Base-by-base conservation (phyloP, 1,140 invertebrate genomes). In the Tribolium madens region DNA sequence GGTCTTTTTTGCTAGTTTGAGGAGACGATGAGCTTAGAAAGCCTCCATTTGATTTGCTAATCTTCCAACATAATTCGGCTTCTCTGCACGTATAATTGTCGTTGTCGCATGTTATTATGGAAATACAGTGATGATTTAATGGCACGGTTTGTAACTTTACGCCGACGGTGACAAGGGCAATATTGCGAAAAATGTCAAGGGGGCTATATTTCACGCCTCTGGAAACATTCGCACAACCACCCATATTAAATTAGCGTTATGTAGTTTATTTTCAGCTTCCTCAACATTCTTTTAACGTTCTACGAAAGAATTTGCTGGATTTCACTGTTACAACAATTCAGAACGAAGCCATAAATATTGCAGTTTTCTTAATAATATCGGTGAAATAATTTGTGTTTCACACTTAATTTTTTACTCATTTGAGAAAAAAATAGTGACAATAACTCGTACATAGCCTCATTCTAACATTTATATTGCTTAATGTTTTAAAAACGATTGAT, bases 101-200 rank as follows among this genome's bases (percentile, higher is more conserved):
- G 57, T 31, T 64, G 57, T 64, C 57, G 57, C 57, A 33, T 64
- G 57, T 31, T 64, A 33, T 64, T 64, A 64, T 64, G 57, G 57
- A 64, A 64, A 64, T 64, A 64, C 57, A 64, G 57, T 64, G 57
- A 64, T 64, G 57, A 64, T 64, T 64, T 64, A 64, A 64, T 64
- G 57, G 57, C 26, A 64, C 57, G 21, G 57, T 64, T 64, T 64
- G 57, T 64, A 64, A 64, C 57, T 64, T 64, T 64, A 64, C 57
- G 57, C 57, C 57, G 26, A 15, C 57, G 57, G 57, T 64, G 57
- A 64, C 57, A 64, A 64, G 57, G 57, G 57, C 57, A 64, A 64
- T 64, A 64, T 64, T 26, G 57, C 57, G 57, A 64, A 64, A 64
- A 64, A 64, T 64, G 57, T 64, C 57, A 64, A 12, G 57, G 57